Conservation (phyloP, 2,797 vertebrate genomes). For the Hylomyscus alleni region DNA sequence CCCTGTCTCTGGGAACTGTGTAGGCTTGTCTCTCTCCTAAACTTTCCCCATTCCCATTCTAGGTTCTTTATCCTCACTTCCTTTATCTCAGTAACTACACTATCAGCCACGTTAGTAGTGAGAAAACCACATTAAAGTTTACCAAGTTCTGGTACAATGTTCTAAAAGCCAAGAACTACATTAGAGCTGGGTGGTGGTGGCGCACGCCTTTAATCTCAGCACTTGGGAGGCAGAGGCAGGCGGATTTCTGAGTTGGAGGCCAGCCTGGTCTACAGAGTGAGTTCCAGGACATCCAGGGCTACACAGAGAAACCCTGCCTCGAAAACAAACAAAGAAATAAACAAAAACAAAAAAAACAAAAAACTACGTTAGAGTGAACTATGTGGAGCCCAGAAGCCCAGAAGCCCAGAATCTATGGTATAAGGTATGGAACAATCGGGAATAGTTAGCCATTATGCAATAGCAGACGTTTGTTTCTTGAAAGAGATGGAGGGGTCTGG, state of each 20-base stretch:
- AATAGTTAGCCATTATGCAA: not conserved
- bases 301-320: too few relatives aligned
- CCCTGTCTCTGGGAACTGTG: not conserved
- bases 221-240: too few relatives aligned
- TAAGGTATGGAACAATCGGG: not conserved
- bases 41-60: not conserved
- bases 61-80: accelerated
- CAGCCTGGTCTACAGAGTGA: too few relatives aligned
- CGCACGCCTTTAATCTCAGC: too few relatives aligned
- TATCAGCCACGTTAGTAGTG: too few relatives aligned
- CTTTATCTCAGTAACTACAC: not conserved
- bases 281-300: too few relatives aligned
- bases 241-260: too few relatives aligned
- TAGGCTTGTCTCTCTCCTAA: not conserved
- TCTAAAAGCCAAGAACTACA: too few relatives aligned
- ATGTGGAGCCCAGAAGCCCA: not conserved
- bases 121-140: not conserved
- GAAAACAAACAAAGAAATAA: too few relatives aligned
- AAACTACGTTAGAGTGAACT: not conserved
- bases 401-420: not conserved
- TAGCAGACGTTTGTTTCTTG: not conserved
- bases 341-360: too few relatives aligned
- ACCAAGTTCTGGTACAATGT: not conserved
- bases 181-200: not conserved
- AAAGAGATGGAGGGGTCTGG: not conserved